A percentile compares a stretch with the other conserved stretches of the same genome.
These are phyloP conservation scores for Ataeniobius toweri DNA, from an alignment of 2,797 vertebrate species.

Conservation along the genomic window DNA sequence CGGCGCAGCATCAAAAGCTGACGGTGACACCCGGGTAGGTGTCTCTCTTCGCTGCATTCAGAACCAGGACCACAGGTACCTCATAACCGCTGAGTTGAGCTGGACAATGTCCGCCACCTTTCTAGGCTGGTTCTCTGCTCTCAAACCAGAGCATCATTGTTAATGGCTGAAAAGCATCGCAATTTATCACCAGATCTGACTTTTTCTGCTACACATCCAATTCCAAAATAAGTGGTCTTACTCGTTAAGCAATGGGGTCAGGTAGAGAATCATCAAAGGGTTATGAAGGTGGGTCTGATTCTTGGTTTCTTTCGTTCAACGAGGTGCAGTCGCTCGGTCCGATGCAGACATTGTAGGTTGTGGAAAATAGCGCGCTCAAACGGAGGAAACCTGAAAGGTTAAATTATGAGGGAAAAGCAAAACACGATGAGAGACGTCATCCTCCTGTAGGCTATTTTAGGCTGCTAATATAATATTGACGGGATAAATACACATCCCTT, in stretches of 20 bases:
- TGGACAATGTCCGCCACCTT: slow-evolving; percentile 60
- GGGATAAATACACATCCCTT: slow-evolving; percentile 14
- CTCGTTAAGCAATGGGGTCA: background rate
- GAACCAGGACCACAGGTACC: slow-evolving; percentile 57
- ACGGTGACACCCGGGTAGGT: slow-evolving; percentile 68
- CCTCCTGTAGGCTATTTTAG: background rate
- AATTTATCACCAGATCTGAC: slow-evolving; percentile 14
- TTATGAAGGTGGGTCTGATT: slow-evolving; percentile 6
- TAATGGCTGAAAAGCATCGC: slow-evolving; percentile 25
- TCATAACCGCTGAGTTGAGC: slow-evolving; percentile 32
- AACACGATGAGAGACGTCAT: background rate
- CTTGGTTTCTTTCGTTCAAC: slow-evolving; percentile 17
- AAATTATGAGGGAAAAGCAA: slow-evolving; percentile 1
- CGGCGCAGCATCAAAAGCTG: slow-evolving; percentile 73
- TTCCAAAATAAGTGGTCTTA: background rate
- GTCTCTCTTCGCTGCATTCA: slow-evolving; percentile 75
- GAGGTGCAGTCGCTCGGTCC: slow-evolving; percentile 33
- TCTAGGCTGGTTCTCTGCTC: slow-evolving; percentile 30
- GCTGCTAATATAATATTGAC: slow-evolving; percentile 5
- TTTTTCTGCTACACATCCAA: slow-evolving; percentile 14
- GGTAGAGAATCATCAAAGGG: slow-evolving; percentile 18
- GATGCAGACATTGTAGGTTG: slow-evolving; percentile 32
- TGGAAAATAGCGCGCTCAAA: slow-evolving; percentile 25
- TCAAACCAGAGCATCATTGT: slow-evolving; percentile 40
- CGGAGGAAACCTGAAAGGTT: background rate